Percentiles rank a stretch among this genome's conserved stretches.
Evolutionary conservation across 2,113 vertebrate species (phyloP).

Genomic region (Candoia aspera): DNA sequence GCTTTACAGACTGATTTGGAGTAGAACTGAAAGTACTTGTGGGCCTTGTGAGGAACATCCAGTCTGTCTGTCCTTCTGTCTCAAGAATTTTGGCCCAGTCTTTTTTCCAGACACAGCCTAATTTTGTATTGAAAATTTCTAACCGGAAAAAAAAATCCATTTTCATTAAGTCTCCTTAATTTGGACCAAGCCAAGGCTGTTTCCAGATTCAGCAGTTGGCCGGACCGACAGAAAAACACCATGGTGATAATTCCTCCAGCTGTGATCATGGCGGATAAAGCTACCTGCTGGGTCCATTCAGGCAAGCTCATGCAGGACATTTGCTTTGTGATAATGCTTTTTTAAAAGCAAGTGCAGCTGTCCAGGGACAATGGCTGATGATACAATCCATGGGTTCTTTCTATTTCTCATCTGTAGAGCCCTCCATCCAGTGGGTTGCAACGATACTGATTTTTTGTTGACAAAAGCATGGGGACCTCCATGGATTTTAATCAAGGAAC

Average conservation of each 20-base stretch:
- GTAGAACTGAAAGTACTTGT: no score
- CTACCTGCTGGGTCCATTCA: constrained; percentile 37
- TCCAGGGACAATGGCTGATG: not conserved
- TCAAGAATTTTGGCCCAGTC: not conserved
- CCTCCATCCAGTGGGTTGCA: not conserved
- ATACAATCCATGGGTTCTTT: not conserved
- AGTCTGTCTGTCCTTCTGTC: no score
- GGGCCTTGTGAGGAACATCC: no score
- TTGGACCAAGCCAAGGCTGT: not conserved
- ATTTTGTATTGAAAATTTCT: not conserved
- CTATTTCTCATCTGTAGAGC: not conserved
- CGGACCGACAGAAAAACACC: not conserved
- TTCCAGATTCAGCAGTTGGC: not conserved
- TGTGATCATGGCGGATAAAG: constrained; percentile 3
- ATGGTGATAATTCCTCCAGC: constrained; percentile 1
- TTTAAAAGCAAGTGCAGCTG: constrained; percentile 1
- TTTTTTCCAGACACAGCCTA: not conserved
- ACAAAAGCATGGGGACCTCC: not conserved
- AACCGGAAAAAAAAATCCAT: not conserved
- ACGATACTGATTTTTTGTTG: constrained; percentile 2
- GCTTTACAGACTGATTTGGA: no score
- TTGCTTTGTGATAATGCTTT: constrained; percentile 22
- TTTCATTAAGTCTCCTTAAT: not conserved
- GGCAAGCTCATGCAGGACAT: not conserved
- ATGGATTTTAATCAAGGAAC: not conserved